Conservation (phyloP, 2,888 invertebrate genomes). For the Callimorpha dominula region DNA sequence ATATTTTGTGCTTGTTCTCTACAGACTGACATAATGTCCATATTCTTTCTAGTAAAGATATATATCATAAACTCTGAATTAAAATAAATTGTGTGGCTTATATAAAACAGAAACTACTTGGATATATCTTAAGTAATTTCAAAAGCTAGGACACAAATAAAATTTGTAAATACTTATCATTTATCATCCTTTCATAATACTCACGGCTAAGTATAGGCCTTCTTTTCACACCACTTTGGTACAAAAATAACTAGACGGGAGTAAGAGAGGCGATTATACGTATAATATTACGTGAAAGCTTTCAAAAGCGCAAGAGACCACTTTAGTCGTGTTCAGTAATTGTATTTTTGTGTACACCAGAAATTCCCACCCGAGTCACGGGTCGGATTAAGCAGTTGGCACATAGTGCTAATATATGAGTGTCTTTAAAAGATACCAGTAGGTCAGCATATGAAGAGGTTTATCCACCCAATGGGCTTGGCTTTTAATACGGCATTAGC, state of each 20-base stretch:
- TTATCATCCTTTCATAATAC: background rate
- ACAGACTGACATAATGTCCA: too few relatives aligned
- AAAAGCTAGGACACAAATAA: background rate
- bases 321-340: slow-evolving; percentile 31
- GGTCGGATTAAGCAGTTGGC: slow-evolving; percentile 56
- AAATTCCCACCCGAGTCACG: slow-evolving; percentile 24
- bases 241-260: background rate
- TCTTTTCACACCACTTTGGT: background rate
- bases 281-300: background rate
- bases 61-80: too few relatives aligned
- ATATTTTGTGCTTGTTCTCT: too few relatives aligned
- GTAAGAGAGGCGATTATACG: background rate
- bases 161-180: background rate
- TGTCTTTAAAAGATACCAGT: slow-evolving; percentile 64
- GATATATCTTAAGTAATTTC: background rate
- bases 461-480: slow-evolving; percentile 40
- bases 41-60: too few relatives aligned
- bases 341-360: slow-evolving; percentile 42
- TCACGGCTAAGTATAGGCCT: background rate
- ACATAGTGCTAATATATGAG: slow-evolving; percentile 56
- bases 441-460: slow-evolving; percentile 52
- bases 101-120: background rate
- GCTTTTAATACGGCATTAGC: slow-evolving; percentile 55
- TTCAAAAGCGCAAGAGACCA: slow-evolving; percentile 10
- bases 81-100: too few relatives aligned